These are phyloP conservation scores for Lottia gigantea DNA, from an alignment of 2,888 invertebrate species.

Conservation along the genomic window DNA sequence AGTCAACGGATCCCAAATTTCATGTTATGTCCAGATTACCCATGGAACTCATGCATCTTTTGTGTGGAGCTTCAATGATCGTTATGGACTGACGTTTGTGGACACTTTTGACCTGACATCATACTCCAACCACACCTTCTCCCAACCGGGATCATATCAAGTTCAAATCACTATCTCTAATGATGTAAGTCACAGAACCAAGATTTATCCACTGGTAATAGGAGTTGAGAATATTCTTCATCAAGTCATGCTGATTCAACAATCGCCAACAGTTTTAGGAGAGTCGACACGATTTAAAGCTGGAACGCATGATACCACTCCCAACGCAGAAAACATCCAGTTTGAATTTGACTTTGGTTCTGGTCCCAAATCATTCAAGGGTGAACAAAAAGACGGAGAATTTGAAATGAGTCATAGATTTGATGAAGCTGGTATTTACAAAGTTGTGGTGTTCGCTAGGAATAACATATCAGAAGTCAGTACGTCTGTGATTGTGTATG, in stretches of 20 bases:
- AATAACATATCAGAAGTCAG: conserved; percentile 47
- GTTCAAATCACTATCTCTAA: conserved; percentile 50
- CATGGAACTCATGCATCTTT: conserved; percentile 52
- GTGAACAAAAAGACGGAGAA: neutral
- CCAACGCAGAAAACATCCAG: conserved; percentile 15
- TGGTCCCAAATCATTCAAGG: conserved; percentile 16
- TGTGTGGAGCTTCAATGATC: conserved; percentile 42
- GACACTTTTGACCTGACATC: conserved; percentile 24
- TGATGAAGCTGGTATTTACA: conserved; percentile 35
- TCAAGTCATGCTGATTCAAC: conserved; percentile 22
- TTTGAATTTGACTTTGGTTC: conserved; percentile 37
- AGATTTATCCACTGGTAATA: conserved; percentile 20
- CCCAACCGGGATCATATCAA: conserved; percentile 40
- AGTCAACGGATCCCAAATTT: conserved; percentile 32
- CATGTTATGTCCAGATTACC: conserved; percentile 42
- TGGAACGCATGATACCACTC: conserved; percentile 19
- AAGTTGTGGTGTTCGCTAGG: conserved; percentile 45
- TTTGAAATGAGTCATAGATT: conserved; percentile 26
- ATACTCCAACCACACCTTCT: conserved; percentile 30
- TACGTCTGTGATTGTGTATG: conserved; percentile 37
- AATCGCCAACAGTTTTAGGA: conserved; percentile 23
- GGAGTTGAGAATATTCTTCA: conserved; percentile 33
- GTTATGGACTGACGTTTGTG: conserved; percentile 10
- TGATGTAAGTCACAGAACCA: conserved; percentile 35
- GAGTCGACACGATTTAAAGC: conserved; percentile 21